Percentiles rank a stretch among this genome's conserved stretches.
Evolutionary conservation across 2,797 vertebrate species (phyloP).

Genomic region (Pseudochirops corinnae): DNA sequence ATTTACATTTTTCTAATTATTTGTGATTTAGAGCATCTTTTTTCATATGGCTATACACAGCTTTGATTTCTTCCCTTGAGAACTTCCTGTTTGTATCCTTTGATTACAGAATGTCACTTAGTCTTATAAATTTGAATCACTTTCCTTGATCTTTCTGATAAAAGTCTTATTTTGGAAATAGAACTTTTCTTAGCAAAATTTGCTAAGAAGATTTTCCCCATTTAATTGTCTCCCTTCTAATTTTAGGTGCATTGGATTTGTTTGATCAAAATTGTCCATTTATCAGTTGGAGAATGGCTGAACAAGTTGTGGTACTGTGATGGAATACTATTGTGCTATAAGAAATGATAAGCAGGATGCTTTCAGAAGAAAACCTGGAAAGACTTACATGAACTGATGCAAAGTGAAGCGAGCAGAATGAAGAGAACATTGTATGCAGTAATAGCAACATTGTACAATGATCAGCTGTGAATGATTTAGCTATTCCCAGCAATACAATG

Average conservation of each 20-base stretch:
- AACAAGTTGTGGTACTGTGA: no score
- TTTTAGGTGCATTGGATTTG: not conserved
- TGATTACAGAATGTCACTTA: not conserved
- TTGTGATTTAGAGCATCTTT: not conserved
- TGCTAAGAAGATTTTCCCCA: not conserved
- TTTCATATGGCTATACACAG: not conserved
- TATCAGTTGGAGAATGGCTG: no score
- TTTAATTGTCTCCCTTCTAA: not conserved
- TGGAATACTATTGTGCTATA: no score
- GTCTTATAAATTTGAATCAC: not conserved
- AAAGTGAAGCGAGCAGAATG: no score
- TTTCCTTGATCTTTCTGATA: not conserved
- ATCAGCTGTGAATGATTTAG: no score
- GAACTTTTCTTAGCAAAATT: not conserved
- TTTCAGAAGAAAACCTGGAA: no score
- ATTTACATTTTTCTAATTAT: not conserved
- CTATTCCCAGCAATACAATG: no score
- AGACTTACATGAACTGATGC: no score
- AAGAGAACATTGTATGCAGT: no score
- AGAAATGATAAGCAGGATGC: no score
- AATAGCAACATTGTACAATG: no score
- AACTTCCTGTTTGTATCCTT: not conserved
- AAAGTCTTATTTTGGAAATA: not conserved
- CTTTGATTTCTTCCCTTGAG: not conserved
- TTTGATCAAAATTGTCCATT: not conserved